Percentiles rank a stretch among this genome's conserved stretches.
Conservation (phyloP, 2,113 vertebrate species). For the Alligator mississippiensis region DNA sequence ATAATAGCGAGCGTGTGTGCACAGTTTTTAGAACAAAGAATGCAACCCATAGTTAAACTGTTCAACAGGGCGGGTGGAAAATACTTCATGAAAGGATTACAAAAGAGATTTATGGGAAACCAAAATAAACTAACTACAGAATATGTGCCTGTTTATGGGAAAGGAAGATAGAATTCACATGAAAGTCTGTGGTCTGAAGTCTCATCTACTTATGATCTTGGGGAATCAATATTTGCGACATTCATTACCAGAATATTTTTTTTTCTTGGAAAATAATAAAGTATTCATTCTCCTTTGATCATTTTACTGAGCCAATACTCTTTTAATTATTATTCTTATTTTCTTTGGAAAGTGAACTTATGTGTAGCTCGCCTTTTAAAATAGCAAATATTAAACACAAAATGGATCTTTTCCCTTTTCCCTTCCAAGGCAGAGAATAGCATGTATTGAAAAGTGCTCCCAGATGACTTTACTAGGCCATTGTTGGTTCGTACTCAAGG, state of each 20-base stretch:
- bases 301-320: conserved; percentile 25
- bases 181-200: conserved; percentile 24
- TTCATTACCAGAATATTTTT: neutral
- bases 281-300: conserved; percentile 19
- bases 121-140: conserved; percentile 1
- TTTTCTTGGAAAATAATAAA: conserved; percentile 51
- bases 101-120: conserved; percentile 41
- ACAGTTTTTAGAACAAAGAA: conserved; percentile 21
- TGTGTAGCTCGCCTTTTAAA: neutral
- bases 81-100: conserved; percentile 9
- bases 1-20: neutral
- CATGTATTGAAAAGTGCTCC: neutral
- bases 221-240: neutral
- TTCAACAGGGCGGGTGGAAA: neutral
- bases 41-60: neutral
- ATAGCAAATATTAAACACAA: neutral
- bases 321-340: conserved; percentile 20
- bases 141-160: conserved; percentile 3
- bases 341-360: conserved; percentile 43
- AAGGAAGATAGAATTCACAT: neutral
- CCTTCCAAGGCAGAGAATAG: neutral
- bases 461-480: neutral
- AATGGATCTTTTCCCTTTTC: neutral
- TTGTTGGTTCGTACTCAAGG: rapidly evolving
- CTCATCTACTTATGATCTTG: neutral